Base-by-base conservation (phyloP, 2,113 vertebrate species). In the Stictonetta naevosa region DNA sequence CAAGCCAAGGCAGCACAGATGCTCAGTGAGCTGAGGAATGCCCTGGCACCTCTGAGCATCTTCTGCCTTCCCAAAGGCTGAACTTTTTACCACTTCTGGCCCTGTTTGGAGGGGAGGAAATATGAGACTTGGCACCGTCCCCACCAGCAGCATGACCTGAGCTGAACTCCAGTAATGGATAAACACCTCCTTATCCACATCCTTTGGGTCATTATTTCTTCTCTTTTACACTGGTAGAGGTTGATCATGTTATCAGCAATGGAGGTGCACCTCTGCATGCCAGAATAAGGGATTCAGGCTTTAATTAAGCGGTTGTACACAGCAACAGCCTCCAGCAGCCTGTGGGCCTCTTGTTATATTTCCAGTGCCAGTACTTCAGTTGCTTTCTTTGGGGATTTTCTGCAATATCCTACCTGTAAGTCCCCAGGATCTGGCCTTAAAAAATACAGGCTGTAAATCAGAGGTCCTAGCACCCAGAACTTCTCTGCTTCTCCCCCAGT, bases 301-400 rank as follows among this genome's bases (percentile, higher is more conserved):
- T 91, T 92, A 85, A 96, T 87, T 85, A 95, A 76, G n/a, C 79
- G 20, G 53, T 80, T 77, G 69, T 72, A 74, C 68, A n/a, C 8
- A 74, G 77, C 62, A 68, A 69, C 71, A 56, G 63, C 83, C 73
- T 72, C 46, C 72, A 74, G 90, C 84, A 89, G 78, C 74, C 91
- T 0, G 1, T 19, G 64, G 42, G n/a, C 72, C 72, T 83, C 86
- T 86, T 34, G 0, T 93, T 86, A 66, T 20, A 18, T n/a, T 55
- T 50, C 62, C 52, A 38, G n/a, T 67, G 29, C 8, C 21, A 10
- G 63, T 93, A 67, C 86, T 86, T 84, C 90, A 80, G 52, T 75
- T 14, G 62, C 38, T 42, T 60, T 64, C 56, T 80, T 36, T 74
- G 69, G 76, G 69, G 73, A 67, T 90, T 11, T 63, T 12, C 42